Base-by-base conservation (phyloP, 2,113 vertebrate genomes). In the Anarrhichthys ocellatus region DNA sequence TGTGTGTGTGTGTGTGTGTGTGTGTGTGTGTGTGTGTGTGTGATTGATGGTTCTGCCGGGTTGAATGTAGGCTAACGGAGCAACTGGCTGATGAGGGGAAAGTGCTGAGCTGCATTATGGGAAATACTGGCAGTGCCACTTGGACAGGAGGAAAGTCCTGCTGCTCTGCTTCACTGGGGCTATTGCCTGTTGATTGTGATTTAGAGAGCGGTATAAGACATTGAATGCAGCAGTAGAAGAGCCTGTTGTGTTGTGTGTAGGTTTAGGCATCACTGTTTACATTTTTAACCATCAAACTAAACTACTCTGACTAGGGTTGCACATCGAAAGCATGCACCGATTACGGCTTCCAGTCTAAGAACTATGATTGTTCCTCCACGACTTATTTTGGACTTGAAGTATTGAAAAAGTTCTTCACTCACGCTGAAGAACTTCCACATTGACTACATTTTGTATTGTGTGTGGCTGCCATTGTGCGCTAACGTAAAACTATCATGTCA, bases 21-120 rank as follows among this genome's bases (percentile, higher is more conserved):
- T 65, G 40, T 66, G 56, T 40, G 7, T 32, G 40, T 73, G 61
- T 58, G 52, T 70, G 32, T 15, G 3, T 36, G 62, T 42, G 46
- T 50, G 3, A 91, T 83, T 78, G 87, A 86, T 84, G 78, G 27
- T 46, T 78, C 18, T 67, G 67, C 64, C 20, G 11, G 63, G 59
- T 76, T 78, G 83, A 84, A 85, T 89, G 81, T 86, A 85, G 90
- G 83, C 78, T 84, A 80, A 54, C 54, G 6, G 83, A 64, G 64
- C 68, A 80, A 50, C 20, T 54, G 67, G n/a, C 27, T 82, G 66
- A 62, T 76, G 65, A 68, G 32, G 78, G 52, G 8, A 72, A 87
- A 68, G 42, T n/a, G 65, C 73, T 65, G 74, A 70, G 73, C 8
- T 73, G 76, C 59, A 73, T 66, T 73, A 67, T 78, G 62, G 78